phyloP scores from a whole-genome alignment of 2,888 invertebrate genomes.

The Operophtera brumata region DNA sequence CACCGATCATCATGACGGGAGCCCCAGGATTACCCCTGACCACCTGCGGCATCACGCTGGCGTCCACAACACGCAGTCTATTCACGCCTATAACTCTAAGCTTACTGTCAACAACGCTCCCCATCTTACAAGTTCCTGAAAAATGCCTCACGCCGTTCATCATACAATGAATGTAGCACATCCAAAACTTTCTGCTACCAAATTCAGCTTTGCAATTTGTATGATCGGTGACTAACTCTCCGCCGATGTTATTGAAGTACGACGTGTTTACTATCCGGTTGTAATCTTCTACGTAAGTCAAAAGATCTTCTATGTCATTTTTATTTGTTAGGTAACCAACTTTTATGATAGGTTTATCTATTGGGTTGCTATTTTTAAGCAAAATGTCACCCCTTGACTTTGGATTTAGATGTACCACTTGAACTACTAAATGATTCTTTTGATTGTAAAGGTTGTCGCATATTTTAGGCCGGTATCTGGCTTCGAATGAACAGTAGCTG shows the following conservation, averaged over 20 bases:
- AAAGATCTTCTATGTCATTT: not conserved
- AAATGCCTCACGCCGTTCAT: not conserved
- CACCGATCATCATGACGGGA: not conserved
- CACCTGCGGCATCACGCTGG: not conserved
- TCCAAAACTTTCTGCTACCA: not conserved
- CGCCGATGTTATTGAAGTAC: not conserved
- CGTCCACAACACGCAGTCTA: not conserved
- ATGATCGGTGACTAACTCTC: not conserved
- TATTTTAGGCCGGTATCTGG: not conserved
- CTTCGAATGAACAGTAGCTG: not conserved
- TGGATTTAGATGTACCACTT: not conserved
- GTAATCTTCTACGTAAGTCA: not conserved
- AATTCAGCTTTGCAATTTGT: not conserved
- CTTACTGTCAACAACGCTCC: not conserved
- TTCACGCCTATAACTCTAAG: not conserved
- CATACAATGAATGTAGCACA: not conserved
- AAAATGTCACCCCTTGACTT: not conserved
- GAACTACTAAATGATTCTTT: not conserved
- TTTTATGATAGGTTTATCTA: not conserved
- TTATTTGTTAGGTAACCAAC: not conserved
- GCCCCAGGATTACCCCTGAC: not conserved
- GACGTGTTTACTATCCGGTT: not conserved
- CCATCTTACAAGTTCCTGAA: not conserved
- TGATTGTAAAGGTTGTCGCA: not conserved
- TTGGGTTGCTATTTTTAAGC: not conserved